Conservation (phyloP, 1,140 invertebrate genomes). For the Mylabris phalerata region DNA sequence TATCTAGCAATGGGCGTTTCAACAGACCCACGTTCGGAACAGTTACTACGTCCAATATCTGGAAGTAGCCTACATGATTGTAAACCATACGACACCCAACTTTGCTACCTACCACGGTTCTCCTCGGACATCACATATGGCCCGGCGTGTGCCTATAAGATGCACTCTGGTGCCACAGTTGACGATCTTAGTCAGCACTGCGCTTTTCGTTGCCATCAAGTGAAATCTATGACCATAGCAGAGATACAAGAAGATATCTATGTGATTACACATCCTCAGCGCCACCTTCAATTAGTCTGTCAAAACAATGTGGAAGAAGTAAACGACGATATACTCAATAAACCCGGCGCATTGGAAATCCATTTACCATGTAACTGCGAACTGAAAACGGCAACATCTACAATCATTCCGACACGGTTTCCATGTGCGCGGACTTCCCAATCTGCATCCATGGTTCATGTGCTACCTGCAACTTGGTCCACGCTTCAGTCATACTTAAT, state of each 20-base stretch:
- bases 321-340: background rate
- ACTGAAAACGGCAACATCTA: background rate
- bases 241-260: background rate
- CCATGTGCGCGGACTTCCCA: no score
- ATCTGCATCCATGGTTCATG: no score
- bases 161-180: background rate
- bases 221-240: background rate
- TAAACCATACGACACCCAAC: background rate
- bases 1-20: constrained; percentile 1
- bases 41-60: no score
- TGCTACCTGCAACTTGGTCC: no score
- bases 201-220: background rate
- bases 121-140: background rate
- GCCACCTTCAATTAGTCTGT: no score
- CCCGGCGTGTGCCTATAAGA: background rate
- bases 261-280: background rate
- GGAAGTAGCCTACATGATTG: no score
- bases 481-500: no score
- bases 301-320: background rate
- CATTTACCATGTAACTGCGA: background rate
- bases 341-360: background rate
- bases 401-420: background rate
- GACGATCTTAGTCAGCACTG: background rate
- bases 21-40: no score
- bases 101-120: no score